Percentiles rank a stretch among this genome's conserved stretches.
phyloP scores from a whole-genome alignment of 2,888 invertebrate species.

The Drosophila mayaguana region DNA sequence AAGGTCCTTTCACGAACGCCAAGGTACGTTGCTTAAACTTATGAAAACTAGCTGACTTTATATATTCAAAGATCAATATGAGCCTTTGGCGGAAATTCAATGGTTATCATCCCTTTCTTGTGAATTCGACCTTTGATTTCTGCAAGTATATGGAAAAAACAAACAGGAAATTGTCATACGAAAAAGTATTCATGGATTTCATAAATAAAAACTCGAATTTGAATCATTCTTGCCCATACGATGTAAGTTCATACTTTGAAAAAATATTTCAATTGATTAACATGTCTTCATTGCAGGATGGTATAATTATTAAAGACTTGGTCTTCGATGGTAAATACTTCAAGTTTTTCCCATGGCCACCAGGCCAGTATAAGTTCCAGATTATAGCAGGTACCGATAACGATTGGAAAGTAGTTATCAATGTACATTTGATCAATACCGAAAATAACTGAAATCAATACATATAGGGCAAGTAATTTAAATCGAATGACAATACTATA shows the following conservation, averaged over 20 bases:
- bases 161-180: not conserved
- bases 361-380: not conserved
- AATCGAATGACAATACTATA: not conserved
- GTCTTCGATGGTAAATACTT: not conserved
- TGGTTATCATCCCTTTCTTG: conserved; percentile 31
- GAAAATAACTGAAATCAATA: not conserved
- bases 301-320: not conserved
- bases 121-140: conserved; percentile 25
- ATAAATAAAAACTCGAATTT: conserved; percentile 2
- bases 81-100: conserved; percentile 24
- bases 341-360: not conserved
- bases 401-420: not conserved
- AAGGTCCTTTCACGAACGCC: conserved; percentile 3
- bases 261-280: too few relatives aligned
- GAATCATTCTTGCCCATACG: conserved; percentile 41
- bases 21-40: not conserved
- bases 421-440: not conserved
- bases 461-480: not conserved
- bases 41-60: not conserved
- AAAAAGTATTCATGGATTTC: not conserved
- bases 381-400: not conserved
- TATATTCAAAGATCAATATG: not conserved
- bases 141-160: conserved; percentile 12
- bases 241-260: not conserved
- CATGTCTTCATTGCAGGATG: not conserved